A percentile compares a stretch with the other conserved stretches of the same genome.
These are phyloP conservation scores for Sciurus niger DNA, from an alignment of 2,113 vertebrate genomes.

Conservation along the genomic window DNA sequence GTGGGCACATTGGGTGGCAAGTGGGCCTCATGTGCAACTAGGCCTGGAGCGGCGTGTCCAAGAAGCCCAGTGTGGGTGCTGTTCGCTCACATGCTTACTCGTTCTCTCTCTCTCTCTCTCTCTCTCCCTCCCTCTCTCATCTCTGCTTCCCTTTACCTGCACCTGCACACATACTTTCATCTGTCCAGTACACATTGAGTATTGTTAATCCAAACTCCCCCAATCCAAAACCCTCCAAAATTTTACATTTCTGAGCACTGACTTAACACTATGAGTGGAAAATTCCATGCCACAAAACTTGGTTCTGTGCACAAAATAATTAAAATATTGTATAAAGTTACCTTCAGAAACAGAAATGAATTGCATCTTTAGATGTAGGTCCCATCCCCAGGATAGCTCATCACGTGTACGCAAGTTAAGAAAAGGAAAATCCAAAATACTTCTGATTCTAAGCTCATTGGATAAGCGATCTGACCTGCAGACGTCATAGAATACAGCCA, in stretches of 20 bases:
- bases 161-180: background rate
- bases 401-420: background rate
- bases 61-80: background rate
- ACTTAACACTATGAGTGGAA: background rate
- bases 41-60: too few species aligned
- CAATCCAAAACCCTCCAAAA: background rate
- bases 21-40: accelerated
- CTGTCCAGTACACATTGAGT: background rate
- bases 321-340: too few species aligned
- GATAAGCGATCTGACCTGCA: background rate
- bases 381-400: background rate
- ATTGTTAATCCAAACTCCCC: background rate
- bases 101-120: background rate
- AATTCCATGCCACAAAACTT: background rate
- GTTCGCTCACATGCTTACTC: accelerated
- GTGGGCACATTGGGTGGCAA: accelerated
- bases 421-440: background rate
- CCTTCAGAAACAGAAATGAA: background rate
- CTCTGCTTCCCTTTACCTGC: background rate
- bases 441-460: background rate
- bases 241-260: background rate
- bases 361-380: background rate
- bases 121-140: too few species aligned
- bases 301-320: background rate
- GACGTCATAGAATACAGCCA: background rate